phyloP scores from a whole-genome alignment of 2,113 vertebrate species.

The Campylomormyrus tamandua region DNA sequence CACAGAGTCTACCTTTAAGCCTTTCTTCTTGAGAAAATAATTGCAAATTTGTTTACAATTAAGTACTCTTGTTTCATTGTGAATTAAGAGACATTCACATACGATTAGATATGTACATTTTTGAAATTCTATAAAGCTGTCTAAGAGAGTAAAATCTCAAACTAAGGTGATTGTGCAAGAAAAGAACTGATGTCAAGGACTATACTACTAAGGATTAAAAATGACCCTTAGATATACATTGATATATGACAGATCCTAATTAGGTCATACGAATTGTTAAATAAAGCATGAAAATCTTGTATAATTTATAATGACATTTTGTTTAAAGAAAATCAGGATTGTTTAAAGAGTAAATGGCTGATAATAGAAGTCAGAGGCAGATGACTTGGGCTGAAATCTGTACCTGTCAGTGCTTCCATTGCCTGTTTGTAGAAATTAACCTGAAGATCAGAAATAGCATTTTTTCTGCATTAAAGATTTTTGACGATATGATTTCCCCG shows the following conservation, averaged over 20 bases:
- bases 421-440: background rate
- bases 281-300: background rate
- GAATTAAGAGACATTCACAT: background rate
- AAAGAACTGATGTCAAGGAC: background rate
- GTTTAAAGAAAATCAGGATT: background rate
- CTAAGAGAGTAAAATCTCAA: background rate
- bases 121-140: background rate
- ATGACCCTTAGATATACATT: background rate
- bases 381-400: background rate
- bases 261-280: background rate
- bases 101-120: background rate
- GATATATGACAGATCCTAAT: background rate
- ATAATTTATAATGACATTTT: background rate
- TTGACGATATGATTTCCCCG: background rate
- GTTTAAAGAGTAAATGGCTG: conserved; percentile 16
- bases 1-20: background rate
- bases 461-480: background rate
- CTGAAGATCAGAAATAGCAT: background rate
- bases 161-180: background rate
- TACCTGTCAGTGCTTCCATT: background rate
- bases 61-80: background rate
- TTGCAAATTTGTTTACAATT: background rate
- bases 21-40: background rate
- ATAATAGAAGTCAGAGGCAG: background rate
- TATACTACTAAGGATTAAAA: background rate